Evolutionary conservation across 2,113 vertebrate species (phyloP).

Genomic region (Potamarius usumacintae): DNA sequence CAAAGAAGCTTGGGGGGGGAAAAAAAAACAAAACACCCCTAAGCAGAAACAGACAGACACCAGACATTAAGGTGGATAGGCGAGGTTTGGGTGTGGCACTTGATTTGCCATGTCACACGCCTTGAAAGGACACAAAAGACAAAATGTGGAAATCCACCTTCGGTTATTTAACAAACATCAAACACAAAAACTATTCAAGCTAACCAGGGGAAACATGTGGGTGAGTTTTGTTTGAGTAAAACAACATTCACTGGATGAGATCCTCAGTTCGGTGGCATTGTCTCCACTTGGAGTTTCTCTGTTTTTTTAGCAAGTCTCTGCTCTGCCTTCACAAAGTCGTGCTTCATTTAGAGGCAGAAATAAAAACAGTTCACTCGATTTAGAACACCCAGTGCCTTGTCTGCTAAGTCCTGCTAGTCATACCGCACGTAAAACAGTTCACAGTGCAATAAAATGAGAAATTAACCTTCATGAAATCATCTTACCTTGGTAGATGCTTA

Average conservation of each 20-base stretch:
- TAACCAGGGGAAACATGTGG: constrained; percentile 45
- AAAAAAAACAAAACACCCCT: neutral
- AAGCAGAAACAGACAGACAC: neutral
- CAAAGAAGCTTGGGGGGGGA: neutral
- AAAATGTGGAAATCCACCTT: constrained; percentile 54
- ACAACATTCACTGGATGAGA: constrained; percentile 27
- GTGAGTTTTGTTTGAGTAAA: constrained; percentile 53
- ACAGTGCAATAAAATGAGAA: neutral
- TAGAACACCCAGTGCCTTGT: constrained; percentile 17
- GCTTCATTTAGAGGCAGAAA: constrained; percentile 16
- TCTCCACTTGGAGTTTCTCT: constrained; percentile 22
- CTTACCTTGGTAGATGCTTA: constrained; percentile 98
- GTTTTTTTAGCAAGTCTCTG: constrained; percentile 30
- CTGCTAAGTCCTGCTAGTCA: neutral
- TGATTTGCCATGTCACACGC: constrained; percentile 40
- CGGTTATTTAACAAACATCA: constrained; percentile 50
- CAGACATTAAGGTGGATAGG: constrained; percentile 34
- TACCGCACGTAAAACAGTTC: neutral
- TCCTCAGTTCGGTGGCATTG: constrained; percentile 12
- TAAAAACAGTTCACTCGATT: constrained; percentile 34
- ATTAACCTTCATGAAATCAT: neutral
- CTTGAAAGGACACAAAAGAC: constrained; percentile 58
- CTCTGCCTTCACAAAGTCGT: constrained; percentile 24
- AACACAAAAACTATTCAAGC: constrained; percentile 50
- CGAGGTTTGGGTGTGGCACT: constrained; percentile 54